phyloP scores from a whole-genome alignment of 2,113 vertebrate genomes.

The Astur gentilis region DNA sequence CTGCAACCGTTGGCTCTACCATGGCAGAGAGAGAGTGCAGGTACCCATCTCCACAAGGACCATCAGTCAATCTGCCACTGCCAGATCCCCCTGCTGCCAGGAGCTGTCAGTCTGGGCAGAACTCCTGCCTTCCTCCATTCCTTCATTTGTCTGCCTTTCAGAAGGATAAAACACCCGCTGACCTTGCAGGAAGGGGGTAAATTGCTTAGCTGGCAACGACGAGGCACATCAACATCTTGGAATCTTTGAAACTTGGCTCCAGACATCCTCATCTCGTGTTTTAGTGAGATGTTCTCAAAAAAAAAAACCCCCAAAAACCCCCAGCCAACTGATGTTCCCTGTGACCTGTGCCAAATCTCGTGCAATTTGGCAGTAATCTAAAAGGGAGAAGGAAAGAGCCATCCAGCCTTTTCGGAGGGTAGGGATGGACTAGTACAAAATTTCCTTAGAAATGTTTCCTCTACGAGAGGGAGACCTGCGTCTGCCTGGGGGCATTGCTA shows the following conservation, averaged over 20 bases:
- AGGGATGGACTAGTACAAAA: background rate
- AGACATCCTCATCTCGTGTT: fast-evolving
- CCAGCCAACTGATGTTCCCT: background rate
- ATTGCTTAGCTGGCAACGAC: background rate
- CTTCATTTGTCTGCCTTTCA: slow-evolving; percentile 15
- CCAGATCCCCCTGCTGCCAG: background rate
- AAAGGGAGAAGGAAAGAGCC: background rate
- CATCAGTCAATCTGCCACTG: background rate
- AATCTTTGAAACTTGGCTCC: background rate
- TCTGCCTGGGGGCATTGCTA: background rate
- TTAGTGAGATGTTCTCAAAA: background rate
- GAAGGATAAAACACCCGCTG: background rate
- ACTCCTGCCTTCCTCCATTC: background rate
- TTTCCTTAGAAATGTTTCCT: background rate
- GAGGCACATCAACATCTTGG: background rate
- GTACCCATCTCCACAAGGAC: background rate
- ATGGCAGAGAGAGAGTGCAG: background rate
- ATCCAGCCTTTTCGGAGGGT: background rate
- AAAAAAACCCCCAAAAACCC: background rate
- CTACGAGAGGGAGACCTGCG: background rate
- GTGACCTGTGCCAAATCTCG: background rate
- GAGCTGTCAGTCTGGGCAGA: background rate
- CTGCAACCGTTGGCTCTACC: background rate
- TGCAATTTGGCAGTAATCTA: background rate
- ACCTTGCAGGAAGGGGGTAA: background rate